Evolutionary conservation across 2,888 invertebrate genomes (phyloP).

Genomic region (Trissolcus japonicus): DNA sequence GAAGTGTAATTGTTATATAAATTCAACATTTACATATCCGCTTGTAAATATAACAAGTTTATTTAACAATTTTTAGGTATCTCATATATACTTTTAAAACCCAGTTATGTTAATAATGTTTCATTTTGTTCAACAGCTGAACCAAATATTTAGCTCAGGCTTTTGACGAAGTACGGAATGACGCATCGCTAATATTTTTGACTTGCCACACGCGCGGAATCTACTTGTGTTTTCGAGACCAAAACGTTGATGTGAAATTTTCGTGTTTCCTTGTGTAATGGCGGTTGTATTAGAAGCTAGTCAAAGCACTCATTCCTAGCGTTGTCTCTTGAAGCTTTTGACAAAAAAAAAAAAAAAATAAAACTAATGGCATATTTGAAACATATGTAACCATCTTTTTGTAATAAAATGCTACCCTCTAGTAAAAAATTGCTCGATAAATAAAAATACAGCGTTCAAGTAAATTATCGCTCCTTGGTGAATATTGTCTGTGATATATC

Average conservation of each 20-base stretch:
- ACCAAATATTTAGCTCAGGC: constrained; percentile 38
- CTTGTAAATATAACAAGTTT: no score
- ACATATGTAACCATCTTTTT: constrained; percentile 19
- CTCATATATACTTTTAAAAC: not conserved
- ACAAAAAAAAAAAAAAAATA: no score
- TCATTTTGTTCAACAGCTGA: constrained; percentile 31
- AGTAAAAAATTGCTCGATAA: not conserved
- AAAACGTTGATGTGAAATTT: constrained; percentile 44
- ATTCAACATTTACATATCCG: no score
- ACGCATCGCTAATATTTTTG: constrained; percentile 47
- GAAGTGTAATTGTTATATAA: no score
- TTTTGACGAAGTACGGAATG: constrained; percentile 25
- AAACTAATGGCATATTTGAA: constrained; percentile 42
- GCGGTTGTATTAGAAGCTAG: constrained; percentile 28
- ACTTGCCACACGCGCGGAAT: constrained; percentile 38
- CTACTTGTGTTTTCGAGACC: constrained; percentile 38
- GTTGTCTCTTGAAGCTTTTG: constrained; percentile 39
- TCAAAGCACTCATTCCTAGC: constrained; percentile 43
- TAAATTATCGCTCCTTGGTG: constrained; percentile 50
- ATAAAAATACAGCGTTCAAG: constrained; percentile 12
- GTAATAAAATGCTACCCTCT: not conserved
- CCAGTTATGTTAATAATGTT: constrained; percentile 33
- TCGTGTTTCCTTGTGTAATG: constrained; percentile 33
- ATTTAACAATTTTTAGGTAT: no score
- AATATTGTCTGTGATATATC: constrained; percentile 54